phyloP scores from a whole-genome alignment of 2,888 invertebrate genomes.

The Ptychoptera contaminata region DNA sequence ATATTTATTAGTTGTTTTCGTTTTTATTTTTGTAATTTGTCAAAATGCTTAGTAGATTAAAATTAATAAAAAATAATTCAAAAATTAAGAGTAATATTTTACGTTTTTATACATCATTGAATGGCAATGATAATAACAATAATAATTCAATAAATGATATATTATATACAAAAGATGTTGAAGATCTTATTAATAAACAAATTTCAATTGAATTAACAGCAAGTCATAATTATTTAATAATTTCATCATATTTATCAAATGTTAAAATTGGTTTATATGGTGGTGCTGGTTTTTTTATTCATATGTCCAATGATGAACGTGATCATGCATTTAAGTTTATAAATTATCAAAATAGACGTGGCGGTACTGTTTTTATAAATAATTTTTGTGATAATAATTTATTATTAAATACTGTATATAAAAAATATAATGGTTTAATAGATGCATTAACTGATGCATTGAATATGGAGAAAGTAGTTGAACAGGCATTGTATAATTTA shows the following conservation, averaged over 20 bases:
- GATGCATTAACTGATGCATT: constrained; percentile 28
- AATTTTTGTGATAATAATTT: no score
- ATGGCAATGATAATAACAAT: no score
- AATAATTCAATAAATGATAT: no score
- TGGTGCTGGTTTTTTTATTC: constrained; percentile 30
- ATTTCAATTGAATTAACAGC: constrained; percentile 41
- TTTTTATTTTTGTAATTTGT: no score
- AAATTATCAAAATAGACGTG: constrained; percentile 33
- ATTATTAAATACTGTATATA: no score
- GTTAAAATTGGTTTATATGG: constrained; percentile 32
- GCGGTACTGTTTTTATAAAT: constrained; percentile 23
- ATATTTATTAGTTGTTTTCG: no score
- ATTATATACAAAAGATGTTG: constrained; percentile 12
- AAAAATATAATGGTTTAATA: constrained; percentile 26
- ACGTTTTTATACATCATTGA: no score
- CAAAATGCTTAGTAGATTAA: no score
- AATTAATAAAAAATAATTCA: no score
- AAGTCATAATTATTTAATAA: constrained; percentile 41
- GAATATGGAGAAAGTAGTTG: constrained; percentile 23
- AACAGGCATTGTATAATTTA: constrained; percentile 26
- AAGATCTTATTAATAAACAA: constrained; percentile 37
- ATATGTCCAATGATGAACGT: constrained; percentile 35
- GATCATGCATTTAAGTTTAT: constrained; percentile 31
- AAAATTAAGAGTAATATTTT: no score
- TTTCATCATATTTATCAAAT: constrained; percentile 37